phyloP scores from a whole-genome alignment of 2,888 invertebrate species.

The Nymphalis c-album region DNA sequence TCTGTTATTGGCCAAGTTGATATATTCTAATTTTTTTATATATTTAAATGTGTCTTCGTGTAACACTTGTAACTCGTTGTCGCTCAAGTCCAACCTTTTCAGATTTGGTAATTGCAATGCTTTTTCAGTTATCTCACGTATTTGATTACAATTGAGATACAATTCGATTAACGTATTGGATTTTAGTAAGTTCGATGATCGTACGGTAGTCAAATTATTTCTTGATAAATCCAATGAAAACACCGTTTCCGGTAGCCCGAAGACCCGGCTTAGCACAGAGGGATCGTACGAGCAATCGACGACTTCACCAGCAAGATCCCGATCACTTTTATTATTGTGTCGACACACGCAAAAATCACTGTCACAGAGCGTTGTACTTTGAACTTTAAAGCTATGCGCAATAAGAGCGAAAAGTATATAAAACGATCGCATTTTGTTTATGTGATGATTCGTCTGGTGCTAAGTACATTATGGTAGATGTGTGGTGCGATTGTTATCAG shows the following conservation, averaged over 20 bases:
- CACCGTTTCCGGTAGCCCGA: constrained; percentile 52
- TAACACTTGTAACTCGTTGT: constrained; percentile 63
- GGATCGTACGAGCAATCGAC: constrained; percentile 62
- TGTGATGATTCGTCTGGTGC: constrained; percentile 38
- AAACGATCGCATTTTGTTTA: constrained; percentile 47
- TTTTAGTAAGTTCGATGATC: constrained; percentile 47
- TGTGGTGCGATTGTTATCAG: constrained; percentile 48
- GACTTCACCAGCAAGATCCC: constrained; percentile 50
- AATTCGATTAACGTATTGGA: constrained; percentile 57
- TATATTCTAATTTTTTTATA: constrained; percentile 63
- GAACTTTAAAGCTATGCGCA: constrained; percentile 39
- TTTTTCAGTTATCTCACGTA: constrained; percentile 52
- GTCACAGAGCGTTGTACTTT: constrained; percentile 57
- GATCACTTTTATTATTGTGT: constrained; percentile 51
- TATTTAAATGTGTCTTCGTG: constrained; percentile 61
- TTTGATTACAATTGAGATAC: constrained; percentile 57
- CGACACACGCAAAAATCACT: constrained; percentile 56
- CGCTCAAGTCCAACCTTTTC: constrained; percentile 65
- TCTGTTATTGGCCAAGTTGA: constrained; percentile 71
- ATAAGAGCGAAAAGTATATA: constrained; percentile 44
- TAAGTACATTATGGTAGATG: constrained; percentile 37
- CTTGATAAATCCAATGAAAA: constrained; percentile 63
- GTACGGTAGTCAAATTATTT: constrained; percentile 55
- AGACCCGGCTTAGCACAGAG: constrained; percentile 40
- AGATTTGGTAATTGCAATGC: constrained; percentile 61